A percentile compares a stretch with the other conserved stretches of the same genome.
Conservation (phyloP, 2,888 invertebrate genomes). For the Drosophila aldrichi region DNA sequence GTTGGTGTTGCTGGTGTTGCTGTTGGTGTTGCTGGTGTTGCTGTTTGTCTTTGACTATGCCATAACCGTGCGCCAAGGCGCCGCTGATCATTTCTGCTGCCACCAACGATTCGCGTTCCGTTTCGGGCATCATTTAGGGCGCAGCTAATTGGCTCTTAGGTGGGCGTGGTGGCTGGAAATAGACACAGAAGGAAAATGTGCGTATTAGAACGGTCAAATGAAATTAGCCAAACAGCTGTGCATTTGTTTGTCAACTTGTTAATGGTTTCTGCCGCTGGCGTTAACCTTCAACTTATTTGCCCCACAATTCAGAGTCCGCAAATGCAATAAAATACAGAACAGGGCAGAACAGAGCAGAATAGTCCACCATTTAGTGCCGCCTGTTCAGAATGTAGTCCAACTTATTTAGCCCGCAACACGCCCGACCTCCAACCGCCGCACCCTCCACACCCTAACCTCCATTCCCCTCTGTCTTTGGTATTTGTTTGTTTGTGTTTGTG, state of each 20-base stretch:
- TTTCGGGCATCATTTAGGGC: constrained; percentile 85
- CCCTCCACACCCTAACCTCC: constrained; percentile 3
- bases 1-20: constrained; percentile 34
- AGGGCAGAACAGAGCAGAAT: constrained; percentile 47
- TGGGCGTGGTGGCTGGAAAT: constrained; percentile 59
- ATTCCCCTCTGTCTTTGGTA: not conserved
- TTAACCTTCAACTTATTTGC: constrained; percentile 35
- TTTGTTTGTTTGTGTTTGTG: constrained; percentile 11
- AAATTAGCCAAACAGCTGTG: constrained; percentile 65
- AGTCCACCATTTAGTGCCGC: constrained; percentile 38
- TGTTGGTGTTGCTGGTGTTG: constrained; percentile 53
- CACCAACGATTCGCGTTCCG: constrained; percentile 83
- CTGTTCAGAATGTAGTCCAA: constrained; percentile 67
- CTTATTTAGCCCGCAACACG: constrained; percentile 65
- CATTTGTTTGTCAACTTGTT: constrained; percentile 59
- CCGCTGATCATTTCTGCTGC: constrained; percentile 84
- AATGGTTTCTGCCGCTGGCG: constrained; percentile 40
- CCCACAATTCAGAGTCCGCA: constrained; percentile 18
- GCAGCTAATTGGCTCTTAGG: constrained; percentile 47
- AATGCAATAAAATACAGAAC: constrained; percentile 75
- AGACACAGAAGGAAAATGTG: constrained; percentile 20
- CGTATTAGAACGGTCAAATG: constrained; percentile 30
- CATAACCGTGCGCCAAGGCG: constrained; percentile 80
- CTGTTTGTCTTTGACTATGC: constrained; percentile 69
- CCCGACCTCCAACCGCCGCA: constrained; percentile 8